Evolutionary conservation across 2,888 invertebrate species (phyloP), one percentile per base, ranked within the genome.

Genomic region (Xestia xanthographa): DNA sequence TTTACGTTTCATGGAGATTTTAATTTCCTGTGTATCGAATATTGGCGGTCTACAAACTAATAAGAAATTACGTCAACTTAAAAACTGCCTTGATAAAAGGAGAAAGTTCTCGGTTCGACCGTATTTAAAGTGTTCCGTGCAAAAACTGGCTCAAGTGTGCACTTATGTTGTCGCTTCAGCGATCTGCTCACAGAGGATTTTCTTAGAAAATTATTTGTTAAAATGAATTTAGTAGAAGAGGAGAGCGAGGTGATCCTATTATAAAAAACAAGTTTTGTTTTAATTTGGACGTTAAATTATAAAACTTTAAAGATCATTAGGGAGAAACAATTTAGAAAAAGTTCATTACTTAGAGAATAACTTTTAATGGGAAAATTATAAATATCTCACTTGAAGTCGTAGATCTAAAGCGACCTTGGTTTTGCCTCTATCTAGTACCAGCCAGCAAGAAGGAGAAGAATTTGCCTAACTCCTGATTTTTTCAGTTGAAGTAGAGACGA

Each of bases 21-120:
- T 41, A 50, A 71, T 82, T 82, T 77, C 72, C 72, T 58, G 38
- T 58, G 14, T 34, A 26, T 50, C 26, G 0, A 62, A 56, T 60
- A 56, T 63, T 62, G 34, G 20, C 22, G n/a, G 41, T 60, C 14
- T 56, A 26, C 3, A 20, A 80, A 69, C 11, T 11, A 41, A 43
- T 41, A 56, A 53, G 53, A 60, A 34, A 65, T 60, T 1, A 29
- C 50, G 14, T 43, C 12, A 50, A 29, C 26, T 72, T 79, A 26
- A 38, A 58, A 38, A 58, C 34, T 34, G 22, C 3, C 50, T 60
- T 29, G 11, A 79, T 79, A 62, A 53, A 79, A 79, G 9, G 1
- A 38, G 14, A 41, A 29, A 20, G 8, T 38, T 60, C 20, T 50
- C 14, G 60, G 41, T 45, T 65, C 11, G 4, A 38, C 4, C n/a